Evolutionary conservation across 2,113 vertebrate genomes (phyloP).

Genomic region (Sarotherodon lohbergeri): DNA sequence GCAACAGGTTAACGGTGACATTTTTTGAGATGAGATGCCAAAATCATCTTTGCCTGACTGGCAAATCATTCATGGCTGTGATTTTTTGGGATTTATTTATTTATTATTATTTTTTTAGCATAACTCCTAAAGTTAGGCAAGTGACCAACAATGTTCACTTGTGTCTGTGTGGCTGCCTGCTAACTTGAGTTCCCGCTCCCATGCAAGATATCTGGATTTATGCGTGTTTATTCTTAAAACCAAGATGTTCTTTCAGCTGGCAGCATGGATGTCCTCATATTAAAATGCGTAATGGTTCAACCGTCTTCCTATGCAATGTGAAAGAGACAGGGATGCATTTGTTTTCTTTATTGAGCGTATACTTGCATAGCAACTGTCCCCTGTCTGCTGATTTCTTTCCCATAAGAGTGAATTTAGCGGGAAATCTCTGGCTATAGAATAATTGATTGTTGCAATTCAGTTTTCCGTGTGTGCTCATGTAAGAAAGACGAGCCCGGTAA

Average conservation of each 20-base stretch:
- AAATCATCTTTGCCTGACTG: neutral
- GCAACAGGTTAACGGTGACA: neutral
- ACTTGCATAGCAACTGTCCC: neutral
- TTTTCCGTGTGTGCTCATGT: neutral
- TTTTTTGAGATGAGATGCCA: neutral
- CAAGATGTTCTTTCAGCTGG: conserved; percentile 7
- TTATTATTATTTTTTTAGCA: neutral
- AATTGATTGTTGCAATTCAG: neutral
- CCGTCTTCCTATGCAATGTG: neutral
- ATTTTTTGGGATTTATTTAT: neutral
- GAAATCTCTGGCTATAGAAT: neutral
- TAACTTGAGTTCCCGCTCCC: neutral
- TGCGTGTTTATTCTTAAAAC: neutral
- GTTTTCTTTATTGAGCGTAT: neutral
- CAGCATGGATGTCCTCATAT: neutral
- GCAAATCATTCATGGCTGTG: conserved; percentile 3
- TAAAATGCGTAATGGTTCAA: conserved; percentile 7
- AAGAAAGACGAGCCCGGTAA: neutral
- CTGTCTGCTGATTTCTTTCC: conserved; percentile 13
- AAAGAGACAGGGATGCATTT: conserved; percentile 9
- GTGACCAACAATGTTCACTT: neutral
- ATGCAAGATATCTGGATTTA: neutral
- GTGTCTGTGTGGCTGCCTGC: neutral
- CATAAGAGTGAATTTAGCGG: neutral
- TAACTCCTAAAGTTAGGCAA: neutral